phyloP scores from a whole-genome alignment of 2,113 vertebrate species.

The Trogon surrucura region DNA sequence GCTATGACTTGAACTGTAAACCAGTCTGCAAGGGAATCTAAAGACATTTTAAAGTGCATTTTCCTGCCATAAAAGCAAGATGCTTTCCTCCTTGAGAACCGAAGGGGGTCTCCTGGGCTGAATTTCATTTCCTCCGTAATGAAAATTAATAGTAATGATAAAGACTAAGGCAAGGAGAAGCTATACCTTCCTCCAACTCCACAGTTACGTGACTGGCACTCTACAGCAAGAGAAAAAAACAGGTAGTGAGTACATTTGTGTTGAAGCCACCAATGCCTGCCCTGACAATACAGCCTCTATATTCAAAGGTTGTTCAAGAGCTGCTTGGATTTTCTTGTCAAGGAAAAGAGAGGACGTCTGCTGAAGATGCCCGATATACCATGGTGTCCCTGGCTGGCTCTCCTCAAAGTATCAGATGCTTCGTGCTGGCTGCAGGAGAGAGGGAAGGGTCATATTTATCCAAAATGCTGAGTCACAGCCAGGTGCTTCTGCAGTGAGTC shows the following conservation, averaged over 20 bases:
- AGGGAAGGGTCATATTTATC: not conserved
- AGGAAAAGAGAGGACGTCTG: not conserved
- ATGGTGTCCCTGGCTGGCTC: not conserved
- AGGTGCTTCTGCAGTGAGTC: not conserved
- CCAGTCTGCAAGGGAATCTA: not conserved
- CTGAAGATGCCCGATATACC: not conserved
- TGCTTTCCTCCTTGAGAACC: not conserved
- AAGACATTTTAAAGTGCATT: constrained; percentile 22
- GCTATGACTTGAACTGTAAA: not conserved
- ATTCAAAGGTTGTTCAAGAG: not conserved
- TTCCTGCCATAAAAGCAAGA: not conserved
- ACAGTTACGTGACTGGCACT: not conserved
- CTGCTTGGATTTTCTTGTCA: not conserved
- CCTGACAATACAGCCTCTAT: fast-evolving
- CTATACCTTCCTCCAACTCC: not conserved
- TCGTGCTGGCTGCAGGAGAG: not conserved
- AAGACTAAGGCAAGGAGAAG: not conserved
- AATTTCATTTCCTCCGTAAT: constrained; percentile 14
- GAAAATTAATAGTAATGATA: constrained; percentile 6
- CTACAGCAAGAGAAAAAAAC: too few species aligned
- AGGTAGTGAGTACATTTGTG: too few species aligned
- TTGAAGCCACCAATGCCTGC: not conserved
- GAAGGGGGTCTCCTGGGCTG: not conserved
- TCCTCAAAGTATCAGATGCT: not conserved
- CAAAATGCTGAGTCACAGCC: constrained; percentile 13